Evolutionary conservation across 2,888 invertebrate species (phyloP).

Genomic region (Morpho deidamia): DNA sequence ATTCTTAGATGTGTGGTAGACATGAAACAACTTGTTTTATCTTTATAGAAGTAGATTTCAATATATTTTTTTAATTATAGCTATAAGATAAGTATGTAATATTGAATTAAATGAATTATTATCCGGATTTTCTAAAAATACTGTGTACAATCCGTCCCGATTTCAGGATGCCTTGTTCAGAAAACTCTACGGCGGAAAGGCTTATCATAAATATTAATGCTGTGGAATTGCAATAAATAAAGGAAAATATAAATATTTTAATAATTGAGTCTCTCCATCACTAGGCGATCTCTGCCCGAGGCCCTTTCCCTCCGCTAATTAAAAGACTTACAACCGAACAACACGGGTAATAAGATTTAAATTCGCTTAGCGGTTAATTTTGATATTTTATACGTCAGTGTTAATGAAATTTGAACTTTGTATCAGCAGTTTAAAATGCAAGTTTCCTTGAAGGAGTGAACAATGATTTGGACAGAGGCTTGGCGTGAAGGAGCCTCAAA

Average conservation of each 20-base stretch:
- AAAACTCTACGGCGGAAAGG: neutral
- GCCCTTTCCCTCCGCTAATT: slow-evolving; percentile 11
- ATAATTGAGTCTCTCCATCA: slow-evolving; percentile 24
- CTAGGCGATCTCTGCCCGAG: slow-evolving; percentile 19
- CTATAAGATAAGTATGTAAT: too few relatives aligned
- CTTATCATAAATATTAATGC: slow-evolving; percentile 4
- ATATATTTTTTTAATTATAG: too few relatives aligned
- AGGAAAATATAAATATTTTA: slow-evolving; percentile 17
- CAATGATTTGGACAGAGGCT: slow-evolving; percentile 42
- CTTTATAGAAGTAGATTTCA: too few relatives aligned
- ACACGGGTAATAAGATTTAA: slow-evolving; percentile 36
- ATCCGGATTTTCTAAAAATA: too few relatives aligned
- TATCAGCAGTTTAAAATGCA: slow-evolving; percentile 16
- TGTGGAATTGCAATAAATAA: slow-evolving; percentile 12
- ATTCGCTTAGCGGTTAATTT: slow-evolving; percentile 33
- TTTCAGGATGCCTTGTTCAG: too few relatives aligned
- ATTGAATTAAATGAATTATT: too few relatives aligned
- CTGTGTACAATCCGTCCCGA: too few relatives aligned
- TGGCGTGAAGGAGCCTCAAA: slow-evolving; percentile 29
- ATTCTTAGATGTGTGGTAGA: too few relatives aligned
- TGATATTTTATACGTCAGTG: slow-evolving; percentile 29
- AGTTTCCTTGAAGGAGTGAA: slow-evolving; percentile 20
- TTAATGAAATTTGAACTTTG: slow-evolving; percentile 27
- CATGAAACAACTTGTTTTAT: too few relatives aligned
- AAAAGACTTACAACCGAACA: slow-evolving; percentile 36